These are phyloP conservation scores for Rhyacophila evoluta DNA, from an alignment of 2,888 invertebrate genomes.

Conservation along the genomic window DNA sequence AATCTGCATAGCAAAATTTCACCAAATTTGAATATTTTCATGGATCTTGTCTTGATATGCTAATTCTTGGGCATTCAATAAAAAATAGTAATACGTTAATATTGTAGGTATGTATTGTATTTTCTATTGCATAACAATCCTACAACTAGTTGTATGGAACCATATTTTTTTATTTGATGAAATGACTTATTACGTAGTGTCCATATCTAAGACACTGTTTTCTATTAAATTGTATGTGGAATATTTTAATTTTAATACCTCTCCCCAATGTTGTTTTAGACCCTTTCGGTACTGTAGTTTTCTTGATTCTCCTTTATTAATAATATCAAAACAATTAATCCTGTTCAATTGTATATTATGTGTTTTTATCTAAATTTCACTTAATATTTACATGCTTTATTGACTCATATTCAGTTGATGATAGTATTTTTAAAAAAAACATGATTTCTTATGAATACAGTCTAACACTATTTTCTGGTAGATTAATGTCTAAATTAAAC, in stretches of 20 bases:
- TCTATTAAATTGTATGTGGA: not conserved
- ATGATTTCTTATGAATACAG: not conserved
- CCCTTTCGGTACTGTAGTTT: not conserved
- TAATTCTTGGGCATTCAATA: not conserved
- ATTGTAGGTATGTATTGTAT: not conserved
- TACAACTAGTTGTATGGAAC: not conserved
- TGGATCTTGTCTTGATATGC: too few relatives aligned
- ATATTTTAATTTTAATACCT: not conserved
- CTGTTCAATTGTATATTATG: too few relatives aligned
- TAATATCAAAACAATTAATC: too few relatives aligned
- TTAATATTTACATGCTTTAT: not conserved
- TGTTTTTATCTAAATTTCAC: too few relatives aligned
- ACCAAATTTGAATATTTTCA: too few relatives aligned
- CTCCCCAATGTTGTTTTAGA: not conserved
- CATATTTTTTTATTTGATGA: not conserved
- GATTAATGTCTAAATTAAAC: not conserved
- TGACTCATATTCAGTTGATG: too few relatives aligned
- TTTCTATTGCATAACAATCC: conserved; percentile 12
- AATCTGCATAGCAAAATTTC: too few relatives aligned
- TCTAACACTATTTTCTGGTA: not conserved
- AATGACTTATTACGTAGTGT: not conserved
- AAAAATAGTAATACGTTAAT: not conserved
- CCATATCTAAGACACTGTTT: not conserved
- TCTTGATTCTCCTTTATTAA: too few relatives aligned
- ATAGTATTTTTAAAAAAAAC: too few relatives aligned